Conservation (phyloP, 2,888 invertebrate genomes). For the Alloplasta piceator region DNA sequence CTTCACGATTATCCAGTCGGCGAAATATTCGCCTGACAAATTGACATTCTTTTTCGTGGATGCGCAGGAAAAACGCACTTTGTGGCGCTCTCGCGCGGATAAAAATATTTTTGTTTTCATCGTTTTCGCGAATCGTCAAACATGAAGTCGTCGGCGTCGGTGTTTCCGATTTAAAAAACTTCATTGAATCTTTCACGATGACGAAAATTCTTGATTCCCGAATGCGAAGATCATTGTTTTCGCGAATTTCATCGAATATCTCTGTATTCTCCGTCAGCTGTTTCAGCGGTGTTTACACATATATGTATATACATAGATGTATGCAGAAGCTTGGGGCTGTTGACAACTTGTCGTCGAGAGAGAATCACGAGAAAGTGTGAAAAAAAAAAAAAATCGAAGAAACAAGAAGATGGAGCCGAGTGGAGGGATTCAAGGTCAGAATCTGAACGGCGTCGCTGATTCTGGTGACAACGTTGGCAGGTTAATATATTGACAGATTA, state of each 20-base stretch:
- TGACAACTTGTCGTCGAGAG: neutral
- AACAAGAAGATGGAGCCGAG: slow-evolving; percentile 58
- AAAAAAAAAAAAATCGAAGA: slow-evolving; percentile 8
- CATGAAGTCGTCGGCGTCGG: slow-evolving; percentile 34
- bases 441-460: slow-evolving; percentile 49
- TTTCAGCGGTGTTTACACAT: slow-evolving; percentile 3
- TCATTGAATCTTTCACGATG: slow-evolving; percentile 21
- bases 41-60: neutral
- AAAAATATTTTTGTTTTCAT: slow-evolving; percentile 17
- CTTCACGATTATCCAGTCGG: neutral
- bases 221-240: slow-evolving; percentile 25
- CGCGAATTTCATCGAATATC: neutral
- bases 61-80: neutral
- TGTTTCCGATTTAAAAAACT: slow-evolving; percentile 4
- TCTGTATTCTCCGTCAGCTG: slow-evolving; percentile 2
- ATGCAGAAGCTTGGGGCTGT: neutral
- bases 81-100: neutral
- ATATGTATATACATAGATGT: neutral
- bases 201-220: slow-evolving; percentile 10
- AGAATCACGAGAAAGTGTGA: neutral
- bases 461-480: slow-evolving; percentile 65
- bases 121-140: slow-evolving; percentile 22
- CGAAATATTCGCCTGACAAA: slow-evolving; percentile 11
- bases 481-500: slow-evolving; percentile 20
- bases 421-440: slow-evolving; percentile 56